Evolutionary conservation across 1,140 invertebrate species (phyloP).

Genomic region (Limonius californicus): DNA sequence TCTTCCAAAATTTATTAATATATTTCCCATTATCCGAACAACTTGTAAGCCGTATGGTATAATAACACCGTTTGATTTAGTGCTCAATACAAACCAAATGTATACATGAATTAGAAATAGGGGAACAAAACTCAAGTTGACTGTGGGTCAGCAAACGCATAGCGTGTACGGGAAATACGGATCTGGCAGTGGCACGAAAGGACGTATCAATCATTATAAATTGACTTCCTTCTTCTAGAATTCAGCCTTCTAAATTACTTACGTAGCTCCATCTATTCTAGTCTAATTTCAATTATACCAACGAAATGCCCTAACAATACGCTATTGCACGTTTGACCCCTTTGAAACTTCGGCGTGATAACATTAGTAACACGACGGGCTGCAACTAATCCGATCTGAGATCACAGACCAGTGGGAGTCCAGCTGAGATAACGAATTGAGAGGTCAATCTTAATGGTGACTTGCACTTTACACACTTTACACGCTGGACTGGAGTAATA

Average conservation of each 20-base stretch:
- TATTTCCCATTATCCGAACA: too few species aligned
- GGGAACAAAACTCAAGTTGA: neutral
- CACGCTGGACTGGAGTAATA: neutral
- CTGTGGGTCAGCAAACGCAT: slow-evolving; percentile 1
- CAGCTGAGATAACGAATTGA: slow-evolving; percentile 12
- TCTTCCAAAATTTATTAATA: too few species aligned
- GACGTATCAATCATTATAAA: slow-evolving; percentile 30
- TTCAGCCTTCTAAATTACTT: slow-evolving; percentile 26
- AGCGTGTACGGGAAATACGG: neutral
- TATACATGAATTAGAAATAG: neutral
- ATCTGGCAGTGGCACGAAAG: slow-evolving; percentile 20
- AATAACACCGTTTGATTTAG: neutral
- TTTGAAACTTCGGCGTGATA: neutral
- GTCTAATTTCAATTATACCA: neutral
- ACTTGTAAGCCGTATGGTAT: too few species aligned
- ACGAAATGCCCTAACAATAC: neutral
- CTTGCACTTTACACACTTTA: slow-evolving; percentile 8
- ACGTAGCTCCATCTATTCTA: slow-evolving; percentile 4
- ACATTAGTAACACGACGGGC: neutral
- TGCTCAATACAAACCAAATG: neutral
- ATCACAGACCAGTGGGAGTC: neutral
- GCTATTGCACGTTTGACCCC: neutral
- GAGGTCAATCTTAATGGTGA: slow-evolving; percentile 11
- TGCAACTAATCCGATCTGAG: neutral
- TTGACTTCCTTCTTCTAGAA: slow-evolving; percentile 26